Evolutionary conservation across 1,140 invertebrate species (phyloP).

Genomic region (Mizuhopecten yessoensis): DNA sequence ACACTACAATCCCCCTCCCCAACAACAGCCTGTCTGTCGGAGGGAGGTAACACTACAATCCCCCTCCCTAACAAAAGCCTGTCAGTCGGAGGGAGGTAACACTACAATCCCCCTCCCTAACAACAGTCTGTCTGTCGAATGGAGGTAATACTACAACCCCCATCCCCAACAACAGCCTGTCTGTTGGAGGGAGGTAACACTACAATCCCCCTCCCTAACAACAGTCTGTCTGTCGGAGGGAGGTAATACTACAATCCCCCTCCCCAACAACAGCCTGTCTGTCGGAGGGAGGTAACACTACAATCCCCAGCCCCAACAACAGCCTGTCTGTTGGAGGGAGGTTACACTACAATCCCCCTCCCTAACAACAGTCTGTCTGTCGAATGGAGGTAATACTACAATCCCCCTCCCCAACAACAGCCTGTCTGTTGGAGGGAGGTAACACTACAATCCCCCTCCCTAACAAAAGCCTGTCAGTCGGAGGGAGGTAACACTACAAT

Average conservation of each 20-base stretch:
- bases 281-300: too few species aligned
- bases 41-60: neutral
- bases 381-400: neutral
- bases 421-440: neutral
- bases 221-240: too few species aligned
- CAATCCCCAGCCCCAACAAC: neutral
- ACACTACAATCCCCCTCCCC: neutral
- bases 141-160: neutral
- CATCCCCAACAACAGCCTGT: too few species aligned
- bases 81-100: neutral
- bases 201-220: too few species aligned
- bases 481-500: neutral
- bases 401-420: too few species aligned
- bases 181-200: neutral
- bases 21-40: neutral
- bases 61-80: neutral
- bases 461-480: neutral
- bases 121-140: neutral
- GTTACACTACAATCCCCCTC: neutral
- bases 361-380: too few species aligned
- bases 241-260: too few species aligned
- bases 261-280: too few species aligned
- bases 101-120: neutral
- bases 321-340: neutral
- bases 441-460: neutral